A percentile compares a stretch with the other conserved stretches of the same genome.
Evolutionary conservation across 2,797 vertebrate species (phyloP).

Genomic region (Melanotaenia parkinsoni): DNA sequence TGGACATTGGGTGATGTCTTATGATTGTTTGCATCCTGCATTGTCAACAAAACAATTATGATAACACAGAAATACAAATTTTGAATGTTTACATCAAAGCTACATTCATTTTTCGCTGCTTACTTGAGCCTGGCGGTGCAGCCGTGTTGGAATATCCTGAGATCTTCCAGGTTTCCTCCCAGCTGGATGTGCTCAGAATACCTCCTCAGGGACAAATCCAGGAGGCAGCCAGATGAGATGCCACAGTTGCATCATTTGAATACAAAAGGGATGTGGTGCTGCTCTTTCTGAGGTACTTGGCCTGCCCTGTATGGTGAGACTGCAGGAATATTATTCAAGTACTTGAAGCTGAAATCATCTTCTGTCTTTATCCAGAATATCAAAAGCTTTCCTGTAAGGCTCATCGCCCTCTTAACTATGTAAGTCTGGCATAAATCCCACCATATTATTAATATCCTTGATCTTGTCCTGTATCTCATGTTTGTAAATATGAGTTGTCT

Average conservation of each 20-base stretch:
- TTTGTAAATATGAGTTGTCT: conserved; percentile 27
- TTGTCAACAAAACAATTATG: background rate
- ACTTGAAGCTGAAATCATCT: conserved; percentile 5
- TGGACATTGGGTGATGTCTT: background rate
- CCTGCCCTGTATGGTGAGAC: background rate
- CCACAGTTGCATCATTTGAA: conserved; percentile 3
- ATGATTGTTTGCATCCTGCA: background rate
- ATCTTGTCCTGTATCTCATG: background rate
- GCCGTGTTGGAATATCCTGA: background rate
- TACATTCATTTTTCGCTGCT: background rate
- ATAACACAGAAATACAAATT: background rate
- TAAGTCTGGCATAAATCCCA: conserved; percentile 15
- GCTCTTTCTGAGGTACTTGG: conserved; percentile 9
- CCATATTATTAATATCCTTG: background rate
- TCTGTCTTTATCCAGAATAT: conserved; percentile 11
- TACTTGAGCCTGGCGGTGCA: background rate
- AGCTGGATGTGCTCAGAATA: background rate
- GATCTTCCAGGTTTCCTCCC: conserved; percentile 15
- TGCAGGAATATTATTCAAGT: conserved; percentile 3
- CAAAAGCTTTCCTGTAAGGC: conserved; percentile 20
- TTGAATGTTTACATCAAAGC: conserved; percentile 8
- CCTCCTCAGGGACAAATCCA: conserved; percentile 3
- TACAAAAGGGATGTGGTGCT: conserved; percentile 12
- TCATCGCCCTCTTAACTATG: conserved; percentile 12
- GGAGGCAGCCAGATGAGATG: conserved; percentile 9